These are phyloP conservation scores for Eueides isabella DNA, from an alignment of 1,140 invertebrate genomes.

Conservation along the genomic window DNA sequence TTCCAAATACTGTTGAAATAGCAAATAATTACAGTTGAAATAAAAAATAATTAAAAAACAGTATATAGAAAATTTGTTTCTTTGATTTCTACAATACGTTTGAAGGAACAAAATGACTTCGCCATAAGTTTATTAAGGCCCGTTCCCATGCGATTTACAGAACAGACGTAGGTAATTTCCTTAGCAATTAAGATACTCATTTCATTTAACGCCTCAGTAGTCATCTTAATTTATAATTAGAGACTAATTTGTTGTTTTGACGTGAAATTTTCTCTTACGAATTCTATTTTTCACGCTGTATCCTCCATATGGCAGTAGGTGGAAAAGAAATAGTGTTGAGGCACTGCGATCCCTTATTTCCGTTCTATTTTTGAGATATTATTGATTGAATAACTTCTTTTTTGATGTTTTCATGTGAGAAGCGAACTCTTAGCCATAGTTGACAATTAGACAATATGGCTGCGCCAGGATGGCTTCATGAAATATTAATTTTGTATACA, in stretches of 20 bases:
- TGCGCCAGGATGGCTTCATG: too few species aligned
- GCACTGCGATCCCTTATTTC: too few species aligned
- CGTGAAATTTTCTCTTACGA: not conserved
- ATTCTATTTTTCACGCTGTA: not conserved
- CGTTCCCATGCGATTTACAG: slow-evolving; percentile 30
- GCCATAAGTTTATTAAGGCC: slow-evolving; percentile 29
- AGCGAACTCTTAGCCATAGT: too few species aligned
- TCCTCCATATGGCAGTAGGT: too few species aligned
- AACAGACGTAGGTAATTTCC: slow-evolving; percentile 44
- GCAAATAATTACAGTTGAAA: slow-evolving; percentile 17
- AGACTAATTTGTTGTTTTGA: not conserved
- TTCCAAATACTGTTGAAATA: slow-evolving; percentile 4
- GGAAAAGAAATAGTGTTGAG: too few species aligned
- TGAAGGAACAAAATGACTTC: slow-evolving; percentile 30
- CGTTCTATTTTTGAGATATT: too few species aligned
- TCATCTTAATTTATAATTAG: slow-evolving; percentile 67
- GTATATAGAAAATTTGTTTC: slow-evolving; percentile 17
- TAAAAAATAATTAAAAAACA: slow-evolving; percentile 9
- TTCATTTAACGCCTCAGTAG: slow-evolving; percentile 65
- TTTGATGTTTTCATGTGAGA: too few species aligned
- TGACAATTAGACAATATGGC: too few species aligned
- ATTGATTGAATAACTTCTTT: too few species aligned
- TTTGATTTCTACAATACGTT: slow-evolving; percentile 33
- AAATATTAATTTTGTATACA: too few species aligned
- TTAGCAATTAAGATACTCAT: slow-evolving; percentile 44